Conservation (phyloP, 2,113 vertebrate genomes). For the Plectropomus leopardus region DNA sequence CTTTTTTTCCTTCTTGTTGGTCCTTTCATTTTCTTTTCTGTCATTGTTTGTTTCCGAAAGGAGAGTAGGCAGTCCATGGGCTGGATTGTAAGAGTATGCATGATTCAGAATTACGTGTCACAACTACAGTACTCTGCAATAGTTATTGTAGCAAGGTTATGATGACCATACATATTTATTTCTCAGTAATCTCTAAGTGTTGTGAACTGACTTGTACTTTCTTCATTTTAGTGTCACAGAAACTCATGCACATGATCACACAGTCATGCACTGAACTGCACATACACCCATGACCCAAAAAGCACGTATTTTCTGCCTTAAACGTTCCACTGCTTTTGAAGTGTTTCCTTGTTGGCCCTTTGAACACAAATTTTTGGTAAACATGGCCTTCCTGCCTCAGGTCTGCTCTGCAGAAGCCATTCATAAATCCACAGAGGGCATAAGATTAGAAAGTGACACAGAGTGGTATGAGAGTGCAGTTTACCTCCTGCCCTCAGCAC, state of each 20-base stretch:
- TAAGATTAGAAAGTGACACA: conserved; percentile 63
- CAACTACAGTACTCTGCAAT: too few species aligned
- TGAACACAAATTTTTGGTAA: conserved; percentile 27
- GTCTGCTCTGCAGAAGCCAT: conserved; percentile 26
- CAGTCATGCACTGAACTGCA: not conserved
- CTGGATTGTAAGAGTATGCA: not conserved
- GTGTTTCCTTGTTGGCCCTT: conserved; percentile 19
- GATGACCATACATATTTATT: too few species aligned
- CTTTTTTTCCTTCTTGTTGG: not conserved
- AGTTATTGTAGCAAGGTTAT: too few species aligned
- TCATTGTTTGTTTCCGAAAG: conserved; percentile 38
- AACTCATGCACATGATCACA: conserved; percentile 7
- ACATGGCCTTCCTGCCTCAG: conserved; percentile 25
- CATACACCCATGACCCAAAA: not conserved
- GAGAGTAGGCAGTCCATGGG: not conserved
- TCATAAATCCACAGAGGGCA: conserved; percentile 32
- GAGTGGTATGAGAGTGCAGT: conserved; percentile 17
- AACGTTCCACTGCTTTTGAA: not conserved
- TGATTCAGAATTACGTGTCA: not conserved
- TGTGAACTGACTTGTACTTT: not conserved
- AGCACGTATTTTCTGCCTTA: not conserved
- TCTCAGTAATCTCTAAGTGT: too few species aligned
- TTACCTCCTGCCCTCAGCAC: conserved; percentile 33
- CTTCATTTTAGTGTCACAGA: not conserved
- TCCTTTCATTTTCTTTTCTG: conserved; percentile 8